phyloP scores from a whole-genome alignment of 2,113 vertebrate species.

The Phalacrocorax aristotelis region DNA sequence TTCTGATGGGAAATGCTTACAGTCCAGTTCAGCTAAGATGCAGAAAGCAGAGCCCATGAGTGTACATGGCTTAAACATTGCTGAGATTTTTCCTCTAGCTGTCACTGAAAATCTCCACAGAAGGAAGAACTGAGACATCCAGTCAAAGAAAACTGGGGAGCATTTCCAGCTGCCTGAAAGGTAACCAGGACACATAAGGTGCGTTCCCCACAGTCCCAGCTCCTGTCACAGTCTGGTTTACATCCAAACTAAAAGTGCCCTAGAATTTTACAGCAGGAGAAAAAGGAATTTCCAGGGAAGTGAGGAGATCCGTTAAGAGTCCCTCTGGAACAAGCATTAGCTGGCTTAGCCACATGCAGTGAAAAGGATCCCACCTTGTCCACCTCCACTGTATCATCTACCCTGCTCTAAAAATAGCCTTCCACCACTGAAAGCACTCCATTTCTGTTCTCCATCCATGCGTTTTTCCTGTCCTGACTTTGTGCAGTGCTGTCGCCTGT shows the following conservation, averaged over 20 bases:
- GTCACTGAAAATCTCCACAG: background rate
- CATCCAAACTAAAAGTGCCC: background rate
- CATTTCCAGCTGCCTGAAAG: background rate
- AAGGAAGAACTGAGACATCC: background rate
- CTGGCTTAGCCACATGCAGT: background rate
- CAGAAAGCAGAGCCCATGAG: background rate
- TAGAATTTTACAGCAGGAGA: background rate
- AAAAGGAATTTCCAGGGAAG: background rate
- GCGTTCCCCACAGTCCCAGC: background rate
- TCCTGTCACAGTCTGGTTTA: background rate
- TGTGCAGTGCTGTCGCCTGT: background rate
- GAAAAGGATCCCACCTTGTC: background rate
- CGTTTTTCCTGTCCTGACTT: background rate
- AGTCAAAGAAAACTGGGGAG: background rate
- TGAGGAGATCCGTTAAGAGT: background rate
- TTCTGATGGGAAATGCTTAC: background rate
- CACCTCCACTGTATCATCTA: background rate
- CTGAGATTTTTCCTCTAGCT: background rate
- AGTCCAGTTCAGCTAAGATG: background rate
- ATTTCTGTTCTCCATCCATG: background rate
- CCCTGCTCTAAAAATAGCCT: slow-evolving; percentile 11
- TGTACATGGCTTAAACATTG: background rate
- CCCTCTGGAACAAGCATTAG: background rate
- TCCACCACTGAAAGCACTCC: background rate
- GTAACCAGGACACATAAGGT: background rate